Percentiles rank a stretch among this genome's conserved stretches.
Conservation (phyloP, 2,888 invertebrate genomes). For the Ceramica pisi region DNA sequence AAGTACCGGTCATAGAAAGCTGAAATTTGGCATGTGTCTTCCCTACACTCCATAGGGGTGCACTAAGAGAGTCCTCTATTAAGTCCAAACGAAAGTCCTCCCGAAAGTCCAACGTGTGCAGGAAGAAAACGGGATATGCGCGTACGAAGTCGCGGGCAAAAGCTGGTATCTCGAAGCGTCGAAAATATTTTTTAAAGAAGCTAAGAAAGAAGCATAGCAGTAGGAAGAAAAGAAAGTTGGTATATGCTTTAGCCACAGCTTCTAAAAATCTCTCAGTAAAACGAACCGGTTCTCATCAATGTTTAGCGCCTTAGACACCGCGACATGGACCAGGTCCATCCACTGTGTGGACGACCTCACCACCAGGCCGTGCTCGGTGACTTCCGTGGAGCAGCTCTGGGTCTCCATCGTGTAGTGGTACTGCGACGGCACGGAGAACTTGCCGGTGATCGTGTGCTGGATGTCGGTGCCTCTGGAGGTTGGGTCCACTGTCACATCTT, state of each 20-base stretch:
- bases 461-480: conserved; percentile 81
- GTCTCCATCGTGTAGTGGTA: conserved; percentile 96
- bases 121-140: no score
- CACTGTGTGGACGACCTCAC: conserved; percentile 92
- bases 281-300: conserved; percentile 91
- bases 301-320: conserved; percentile 89
- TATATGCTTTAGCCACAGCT: background rate
- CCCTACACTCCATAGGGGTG: no score
- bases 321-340: conserved; percentile 91
- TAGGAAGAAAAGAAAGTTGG: background rate
- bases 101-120: no score
- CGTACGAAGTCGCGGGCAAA: no score
- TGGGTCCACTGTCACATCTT: conserved; percentile 77
- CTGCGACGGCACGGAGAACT: conserved; percentile 90
- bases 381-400: conserved; percentile 88
- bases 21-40: no score
- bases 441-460: conserved; percentile 90
- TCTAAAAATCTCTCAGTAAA: background rate
- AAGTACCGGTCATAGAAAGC: no score
- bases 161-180: no score
- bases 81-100: no score
- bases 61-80: no score
- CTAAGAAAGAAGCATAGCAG: no score
- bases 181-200: no score
- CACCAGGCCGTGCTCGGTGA: conserved; percentile 70